Percentiles rank a stretch among this genome's conserved stretches.
phyloP scores from a whole-genome alignment of 2,113 vertebrate genomes.

The Perccottus glenii region DNA sequence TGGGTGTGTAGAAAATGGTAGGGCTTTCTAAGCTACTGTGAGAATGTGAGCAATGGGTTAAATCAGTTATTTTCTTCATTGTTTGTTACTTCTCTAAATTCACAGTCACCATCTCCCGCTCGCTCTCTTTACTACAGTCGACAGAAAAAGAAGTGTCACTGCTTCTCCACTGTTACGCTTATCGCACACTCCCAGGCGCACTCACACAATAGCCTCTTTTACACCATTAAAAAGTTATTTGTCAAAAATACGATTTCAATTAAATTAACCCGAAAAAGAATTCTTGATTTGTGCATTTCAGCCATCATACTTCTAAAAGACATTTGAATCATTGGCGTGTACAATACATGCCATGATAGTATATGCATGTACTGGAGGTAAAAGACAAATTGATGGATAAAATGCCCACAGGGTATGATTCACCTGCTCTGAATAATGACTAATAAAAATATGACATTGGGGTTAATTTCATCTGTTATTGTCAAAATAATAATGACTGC shows the following conservation, averaged over 20 bases:
- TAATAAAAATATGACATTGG: too few species aligned
- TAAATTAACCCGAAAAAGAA: constrained; percentile 71
- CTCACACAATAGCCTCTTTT: constrained; percentile 80
- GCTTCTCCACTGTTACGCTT: constrained; percentile 78
- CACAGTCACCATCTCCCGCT: not conserved
- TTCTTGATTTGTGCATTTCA: constrained; percentile 42
- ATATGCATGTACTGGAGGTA: not conserved
- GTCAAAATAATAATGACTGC: too few species aligned
- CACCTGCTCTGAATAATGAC: too few species aligned
- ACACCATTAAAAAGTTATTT: constrained; percentile 83
- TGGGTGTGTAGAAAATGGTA: constrained; percentile 67
- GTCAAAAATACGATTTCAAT: constrained; percentile 83
- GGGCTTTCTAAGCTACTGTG: constrained; percentile 60
- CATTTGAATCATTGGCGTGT: constrained; percentile 28
- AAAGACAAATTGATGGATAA: not conserved
- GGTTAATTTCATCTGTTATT: too few species aligned
- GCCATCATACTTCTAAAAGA: constrained; percentile 21
- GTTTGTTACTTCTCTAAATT: constrained; percentile 59
- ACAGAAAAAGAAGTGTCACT: constrained; percentile 74
- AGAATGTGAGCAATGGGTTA: constrained; percentile 46
- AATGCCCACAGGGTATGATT: not conserved
- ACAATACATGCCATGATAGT: not conserved
- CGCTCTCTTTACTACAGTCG: constrained; percentile 52
- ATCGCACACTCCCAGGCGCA: constrained; percentile 78
- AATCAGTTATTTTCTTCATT: constrained; percentile 45